Evolutionary conservation across 1,140 invertebrate genomes (phyloP).

Genomic region (Drepana arcuata): DNA sequence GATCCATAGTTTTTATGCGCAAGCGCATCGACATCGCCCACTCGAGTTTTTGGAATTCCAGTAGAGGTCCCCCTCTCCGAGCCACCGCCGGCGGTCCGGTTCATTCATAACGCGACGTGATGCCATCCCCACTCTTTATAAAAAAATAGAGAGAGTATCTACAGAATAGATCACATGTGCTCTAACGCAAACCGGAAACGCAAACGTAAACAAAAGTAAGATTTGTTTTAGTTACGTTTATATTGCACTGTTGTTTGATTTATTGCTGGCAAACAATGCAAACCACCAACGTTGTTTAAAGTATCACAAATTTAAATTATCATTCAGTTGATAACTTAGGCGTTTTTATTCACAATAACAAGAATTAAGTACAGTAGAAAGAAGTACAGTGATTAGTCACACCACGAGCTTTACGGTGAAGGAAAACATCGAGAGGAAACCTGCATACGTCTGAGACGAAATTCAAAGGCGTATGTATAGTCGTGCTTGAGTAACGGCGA

Average conservation of each 20-base stretch:
- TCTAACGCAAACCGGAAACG: slow-evolving; percentile 24
- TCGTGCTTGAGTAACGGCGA: no score
- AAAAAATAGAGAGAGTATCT: neutral
- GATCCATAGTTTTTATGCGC: slow-evolving; percentile 39
- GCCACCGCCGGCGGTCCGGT: slow-evolving; percentile 30
- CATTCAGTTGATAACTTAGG: no score
- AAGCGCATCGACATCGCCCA: slow-evolving; percentile 40
- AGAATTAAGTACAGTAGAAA: no score
- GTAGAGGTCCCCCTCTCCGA: slow-evolving; percentile 15
- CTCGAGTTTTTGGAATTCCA: slow-evolving; percentile 64
- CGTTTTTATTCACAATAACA: no score
- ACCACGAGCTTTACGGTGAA: no score
- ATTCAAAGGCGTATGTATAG: no score
- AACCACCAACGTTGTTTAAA: slow-evolving; percentile 28
- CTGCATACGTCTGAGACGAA: no score
- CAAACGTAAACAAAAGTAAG: slow-evolving; percentile 22
- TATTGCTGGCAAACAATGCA: slow-evolving; percentile 14
- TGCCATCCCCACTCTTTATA: slow-evolving; percentile 18
- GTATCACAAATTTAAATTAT: no score
- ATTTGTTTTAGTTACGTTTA: slow-evolving; percentile 25
- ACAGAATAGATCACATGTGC: slow-evolving; percentile 27
- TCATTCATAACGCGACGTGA: slow-evolving; percentile 57
- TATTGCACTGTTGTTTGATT: slow-evolving; percentile 12
- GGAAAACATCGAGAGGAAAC: no score
- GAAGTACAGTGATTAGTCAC: no score